These are phyloP conservation scores for Lacerta bilineata DNA, from an alignment of 2,797 vertebrate species.

Conservation along the genomic window DNA sequence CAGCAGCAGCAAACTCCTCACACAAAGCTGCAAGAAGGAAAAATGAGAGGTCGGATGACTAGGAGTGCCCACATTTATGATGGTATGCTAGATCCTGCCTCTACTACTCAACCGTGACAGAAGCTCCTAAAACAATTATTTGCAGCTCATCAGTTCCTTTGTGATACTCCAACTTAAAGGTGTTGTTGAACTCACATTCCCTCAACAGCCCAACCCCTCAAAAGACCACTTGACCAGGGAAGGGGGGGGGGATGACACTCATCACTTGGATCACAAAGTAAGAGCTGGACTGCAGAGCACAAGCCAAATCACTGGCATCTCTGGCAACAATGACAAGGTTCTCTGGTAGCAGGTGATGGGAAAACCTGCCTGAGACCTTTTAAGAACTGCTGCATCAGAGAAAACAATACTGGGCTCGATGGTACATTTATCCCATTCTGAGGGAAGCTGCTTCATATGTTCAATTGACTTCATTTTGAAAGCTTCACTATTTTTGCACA, in stretches of 20 bases:
- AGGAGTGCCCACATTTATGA: not conserved
- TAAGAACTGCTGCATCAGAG: too few relatives aligned
- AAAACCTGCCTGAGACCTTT: not conserved
- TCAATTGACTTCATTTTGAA: not conserved
- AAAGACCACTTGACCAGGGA: not conserved
- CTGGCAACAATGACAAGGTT: not conserved
- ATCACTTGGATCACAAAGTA: not conserved
- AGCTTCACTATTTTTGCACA: not conserved
- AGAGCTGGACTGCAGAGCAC: not conserved
- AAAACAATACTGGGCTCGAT: not conserved
- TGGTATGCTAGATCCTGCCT: rapidly evolving
- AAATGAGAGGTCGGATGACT: not conserved
- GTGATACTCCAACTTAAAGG: not conserved
- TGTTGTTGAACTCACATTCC: not conserved
- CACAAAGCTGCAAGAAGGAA: conserved; percentile 13
- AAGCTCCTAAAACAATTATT: not conserved
- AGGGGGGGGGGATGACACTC: rapidly evolving
- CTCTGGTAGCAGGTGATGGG: too few relatives aligned
- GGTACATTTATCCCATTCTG: too few relatives aligned
- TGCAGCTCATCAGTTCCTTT: not conserved
- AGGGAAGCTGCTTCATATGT: not conserved
- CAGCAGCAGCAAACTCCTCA: conserved; percentile 35
- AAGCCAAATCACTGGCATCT: not conserved
- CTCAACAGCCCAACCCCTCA: not conserved
- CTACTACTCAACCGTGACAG: rapidly evolving